Conservation (phyloP, 1,140 invertebrate genomes). For the Drosophila truncata region DNA sequence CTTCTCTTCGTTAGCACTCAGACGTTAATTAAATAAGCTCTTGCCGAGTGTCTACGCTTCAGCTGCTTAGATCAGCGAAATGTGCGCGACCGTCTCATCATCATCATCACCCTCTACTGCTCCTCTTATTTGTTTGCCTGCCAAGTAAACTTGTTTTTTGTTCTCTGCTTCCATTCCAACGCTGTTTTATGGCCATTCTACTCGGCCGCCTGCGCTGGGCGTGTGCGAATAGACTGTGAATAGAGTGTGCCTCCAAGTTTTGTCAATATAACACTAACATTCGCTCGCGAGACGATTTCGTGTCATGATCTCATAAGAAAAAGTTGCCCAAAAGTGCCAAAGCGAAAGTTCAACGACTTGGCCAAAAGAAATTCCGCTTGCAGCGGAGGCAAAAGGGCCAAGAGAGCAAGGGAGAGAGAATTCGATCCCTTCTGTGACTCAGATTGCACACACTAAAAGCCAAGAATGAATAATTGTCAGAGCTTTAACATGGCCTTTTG, state of each 20-base stretch:
- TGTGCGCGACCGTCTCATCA: conserved; percentile 19
- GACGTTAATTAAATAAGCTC: conserved; percentile 76
- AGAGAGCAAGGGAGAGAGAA: conserved; percentile 34
- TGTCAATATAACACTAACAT: conserved; percentile 65
- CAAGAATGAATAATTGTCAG: conserved; percentile 1
- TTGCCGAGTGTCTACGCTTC: conserved; percentile 48
- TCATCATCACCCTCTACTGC: conserved; percentile 24
- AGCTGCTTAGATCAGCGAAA: conserved; percentile 67
- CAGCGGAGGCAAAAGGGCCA: conserved; percentile 39
- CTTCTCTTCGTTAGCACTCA: conserved; percentile 53
- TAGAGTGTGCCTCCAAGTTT: conserved; percentile 49
- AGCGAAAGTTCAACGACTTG: conserved; percentile 72
- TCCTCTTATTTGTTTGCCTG: conserved; percentile 50
- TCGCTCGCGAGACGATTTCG: conserved; percentile 44
- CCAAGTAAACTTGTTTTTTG: conserved; percentile 66
- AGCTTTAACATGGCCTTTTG: neutral
- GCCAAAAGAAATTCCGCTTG: conserved; percentile 28
- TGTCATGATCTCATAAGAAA: conserved; percentile 79
- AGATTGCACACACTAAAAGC: conserved; percentile 14
- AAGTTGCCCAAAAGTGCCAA: conserved; percentile 56
- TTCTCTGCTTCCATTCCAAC: conserved; percentile 6
- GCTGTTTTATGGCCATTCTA: conserved; percentile 50
- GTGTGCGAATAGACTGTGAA: conserved; percentile 52
- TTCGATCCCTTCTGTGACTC: conserved; percentile 45
- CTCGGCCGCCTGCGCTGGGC: conserved; percentile 49